Evolutionary conservation across 1,140 invertebrate species (phyloP), one percentile per base, ranked within the genome.

Genomic region (Tenebrio molitor): DNA sequence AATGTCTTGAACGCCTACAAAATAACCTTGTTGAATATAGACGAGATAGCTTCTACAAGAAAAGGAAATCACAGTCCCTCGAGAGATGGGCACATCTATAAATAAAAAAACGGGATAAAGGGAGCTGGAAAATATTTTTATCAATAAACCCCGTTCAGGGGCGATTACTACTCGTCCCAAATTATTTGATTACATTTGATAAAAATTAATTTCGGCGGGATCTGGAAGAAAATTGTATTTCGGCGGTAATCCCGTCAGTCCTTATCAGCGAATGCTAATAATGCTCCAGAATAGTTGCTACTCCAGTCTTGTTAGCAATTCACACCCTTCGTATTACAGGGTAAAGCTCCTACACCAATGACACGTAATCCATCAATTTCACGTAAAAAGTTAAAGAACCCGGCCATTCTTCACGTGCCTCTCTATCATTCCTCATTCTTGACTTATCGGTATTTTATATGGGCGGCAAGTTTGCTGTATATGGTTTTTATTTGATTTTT

Each of bases 361-460:
- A 69, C 71, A 73, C 33, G 64, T 44, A 73, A 73, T 73, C 71
- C 71, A 73, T 73, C 71, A 73, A 73, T 73, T 73, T 73, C 71
- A 73, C 64, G 53, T 64, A 68, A 73, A 68, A 73, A 73, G 64
- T 68, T 73, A 68, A 68, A 58, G 62, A 73, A 46, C 65, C 65
- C 53, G 12, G 33, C 53, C 50, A 73, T 73, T 73, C 71, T 73
- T 73, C 53, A 73, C 71, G 65, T 62, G 34, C 44, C 23, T 68
- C 50, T 68, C 64, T 73, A 63, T 73, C 71, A 73, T 73, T 73
- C 46, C 65, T 73, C 64, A 73, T 68, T 73, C 71, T 73, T 69
- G 65, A 73, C 65, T 73, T 73, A 73, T 68, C 71, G 64, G 33
- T 68, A 63, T 69, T 73, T 73, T 73, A 67, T 73, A 44, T 73